Percentiles rank a stretch among this genome's conserved stretches.
Conservation (phyloP, 2,113 vertebrate species). For the Taxidea taxus region DNA sequence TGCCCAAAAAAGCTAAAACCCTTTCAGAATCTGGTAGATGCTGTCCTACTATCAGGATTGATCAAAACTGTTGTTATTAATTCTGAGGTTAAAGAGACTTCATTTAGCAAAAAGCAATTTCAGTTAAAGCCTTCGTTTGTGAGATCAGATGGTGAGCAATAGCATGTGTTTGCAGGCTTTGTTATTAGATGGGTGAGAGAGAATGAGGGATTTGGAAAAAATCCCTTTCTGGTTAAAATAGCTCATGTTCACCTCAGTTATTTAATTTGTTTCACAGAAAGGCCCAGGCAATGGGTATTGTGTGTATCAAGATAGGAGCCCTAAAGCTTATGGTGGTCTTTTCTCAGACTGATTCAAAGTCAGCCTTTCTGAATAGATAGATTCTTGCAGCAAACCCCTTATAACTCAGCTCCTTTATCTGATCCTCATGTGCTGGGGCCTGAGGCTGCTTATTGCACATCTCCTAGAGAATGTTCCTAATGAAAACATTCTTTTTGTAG, state of each 20-base stretch:
- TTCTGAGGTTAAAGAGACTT: constrained; percentile 27
- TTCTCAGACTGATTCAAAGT: neutral
- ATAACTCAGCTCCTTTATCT: neutral
- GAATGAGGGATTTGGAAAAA: constrained; percentile 34
- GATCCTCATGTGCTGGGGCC: neutral
- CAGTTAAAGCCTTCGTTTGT: constrained; percentile 6
- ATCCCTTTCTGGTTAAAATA: neutral
- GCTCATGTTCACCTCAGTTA: constrained; percentile 5
- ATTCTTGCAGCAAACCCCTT: neutral
- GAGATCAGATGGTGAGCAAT: neutral
- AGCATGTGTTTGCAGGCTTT: neutral
- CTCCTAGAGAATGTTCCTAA: neutral
- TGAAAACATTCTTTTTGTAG: neutral
- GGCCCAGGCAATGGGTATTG: neutral
- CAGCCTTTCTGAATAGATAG: neutral
- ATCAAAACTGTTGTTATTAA: constrained; percentile 39
- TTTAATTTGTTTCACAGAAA: constrained; percentile 48
- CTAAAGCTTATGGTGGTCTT: neutral
- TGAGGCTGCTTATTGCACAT: neutral
- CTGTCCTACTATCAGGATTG: neutral
- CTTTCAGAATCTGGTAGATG: constrained; percentile 7
- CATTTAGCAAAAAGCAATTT: constrained; percentile 57
- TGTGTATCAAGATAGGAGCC: neutral
- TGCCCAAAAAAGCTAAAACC: constrained; percentile 17
- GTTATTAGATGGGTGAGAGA: constrained; percentile 1